Base-by-base conservation (phyloP, 2,888 invertebrate species). In the Rambutsinella grinnellia region DNA sequence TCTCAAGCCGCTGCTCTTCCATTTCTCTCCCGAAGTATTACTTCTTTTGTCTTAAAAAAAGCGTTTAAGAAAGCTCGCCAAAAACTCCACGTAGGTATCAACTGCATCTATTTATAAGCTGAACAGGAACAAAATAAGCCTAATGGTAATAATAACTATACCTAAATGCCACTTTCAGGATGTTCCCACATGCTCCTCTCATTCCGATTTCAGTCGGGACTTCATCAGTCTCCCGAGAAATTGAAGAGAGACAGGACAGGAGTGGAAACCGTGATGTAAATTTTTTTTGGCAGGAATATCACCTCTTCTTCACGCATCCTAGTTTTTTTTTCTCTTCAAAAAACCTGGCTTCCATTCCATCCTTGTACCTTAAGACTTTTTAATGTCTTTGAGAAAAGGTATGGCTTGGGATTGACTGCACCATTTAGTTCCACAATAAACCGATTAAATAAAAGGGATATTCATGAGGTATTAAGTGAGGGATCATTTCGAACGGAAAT, bases 271-370 rank as follows among this genome's bases (percentile, higher is more conserved):
- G 13, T 36, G 5, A n/a, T 19, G 46, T 24, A 10, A 2, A 17
- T 23, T 2, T 54, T 66, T 56, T 44, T 47, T 47, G 56, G 47
- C 46, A 24, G 47, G 47, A n/a, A 36, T 36, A 13, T 36, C 36
- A 8, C 13, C 36, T 26, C 67, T 67, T 26, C 26, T 67, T 67
- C 67, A 67, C 57, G 67, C 67, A 57, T 57, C 49, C 67, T 47
- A 67, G 46, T 66, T 54, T 24, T 44, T 56, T 44, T 54, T n/a
- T n/a, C n/a, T n/a, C 36, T 36, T 36, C 36, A 36, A 36, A 13
- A 36, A 8, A 47, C 57, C 54, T 26, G 46, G n/a, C n/a, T n/a
- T n/a, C n/a, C n/a, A n/a, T n/a, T n/a, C n/a, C n/a, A 57, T 47
- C 44, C 67, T 57, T 47, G 51, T 6, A 36, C 13, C 13, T 36